Percentiles rank a stretch among this genome's conserved stretches.
Conservation (phyloP, 2,888 invertebrate genomes). For the Asteroscopus sphinx region DNA sequence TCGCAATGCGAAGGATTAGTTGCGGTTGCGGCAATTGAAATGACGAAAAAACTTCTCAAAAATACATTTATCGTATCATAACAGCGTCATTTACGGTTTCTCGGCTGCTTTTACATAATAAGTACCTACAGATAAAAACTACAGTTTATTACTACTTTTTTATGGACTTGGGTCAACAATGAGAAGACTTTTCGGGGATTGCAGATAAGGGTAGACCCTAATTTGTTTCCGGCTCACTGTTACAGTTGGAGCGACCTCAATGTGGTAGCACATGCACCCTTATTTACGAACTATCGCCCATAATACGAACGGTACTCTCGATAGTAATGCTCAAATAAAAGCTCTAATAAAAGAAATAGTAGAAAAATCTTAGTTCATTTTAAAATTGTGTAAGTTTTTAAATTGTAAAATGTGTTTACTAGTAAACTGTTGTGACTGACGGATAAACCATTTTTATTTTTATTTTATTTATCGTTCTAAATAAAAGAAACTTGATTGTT, state of each 20-base stretch:
- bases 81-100: constrained; percentile 25
- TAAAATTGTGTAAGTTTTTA: too few species aligned
- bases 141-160: constrained; percentile 33
- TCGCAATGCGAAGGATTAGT: constrained; percentile 43
- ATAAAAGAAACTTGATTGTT: too few species aligned
- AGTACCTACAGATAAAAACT: constrained; percentile 42
- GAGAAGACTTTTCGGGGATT: constrained; percentile 18
- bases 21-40: constrained; percentile 6
- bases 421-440: too few species aligned
- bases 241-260: too few species aligned
- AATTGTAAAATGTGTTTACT: too few species aligned
- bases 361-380: too few species aligned
- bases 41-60: constrained; percentile 24
- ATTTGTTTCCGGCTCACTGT: constrained; percentile 36
- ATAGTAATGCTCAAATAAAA: too few species aligned
- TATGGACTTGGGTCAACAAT: constrained; percentile 30
- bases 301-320: too few species aligned
- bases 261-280: constrained; percentile 1
- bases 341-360: too few species aligned
- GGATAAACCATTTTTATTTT: too few species aligned
- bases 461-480: too few species aligned
- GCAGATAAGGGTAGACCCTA: constrained; percentile 33
- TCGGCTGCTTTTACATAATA: constrained; percentile 31
- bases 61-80: constrained; percentile 16
- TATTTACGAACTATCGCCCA: background rate